Evolutionary conservation across 1,140 invertebrate species (phyloP), one percentile per base, ranked within the genome.

Genomic region (Steinernema feltiae): DNA sequence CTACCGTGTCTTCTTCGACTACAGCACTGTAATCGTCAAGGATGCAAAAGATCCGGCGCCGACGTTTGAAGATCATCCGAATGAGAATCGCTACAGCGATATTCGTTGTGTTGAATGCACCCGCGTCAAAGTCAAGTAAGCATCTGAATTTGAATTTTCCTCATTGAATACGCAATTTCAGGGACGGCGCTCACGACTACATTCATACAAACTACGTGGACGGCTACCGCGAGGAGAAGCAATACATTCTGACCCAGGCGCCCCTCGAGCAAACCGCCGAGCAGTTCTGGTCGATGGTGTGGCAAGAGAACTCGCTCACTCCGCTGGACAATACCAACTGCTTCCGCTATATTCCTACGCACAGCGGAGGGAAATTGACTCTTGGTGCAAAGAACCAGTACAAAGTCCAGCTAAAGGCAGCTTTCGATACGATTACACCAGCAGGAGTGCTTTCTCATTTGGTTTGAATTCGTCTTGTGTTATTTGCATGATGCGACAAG

Each of bases 141-240:
- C 32, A 29, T 27, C 18, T 2, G 1, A n/a, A 12, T 27, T 3
- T 63, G 2, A 27, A 15, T 63, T 63, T 63, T 3, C 24, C 15
- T 63, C 24, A n/a, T n/a, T n/a, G 7, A 31, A 18, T 29, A 0
- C 21, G 1, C 7, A 18, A 3, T 78, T 76, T 32, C 41, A 76
- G 75, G 32, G 76, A 77, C 27, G 76, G 74, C 1, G 30, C 35
- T 2, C 79, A 80, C 46, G 76, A 82, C 72, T 81, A 82, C 63
- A 75, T 81, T 12, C 81, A 81, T 27, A 76, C 80, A 18, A 81
- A 82, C 35, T 81, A 73, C 46, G 73, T 81, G n/a, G 80, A 81
- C 32, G 80, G 80, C 15, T 81, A 75, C 48, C 80, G 80, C 41
- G 79, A 81, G 76, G 17, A 30, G 18, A 70, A 74, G 3, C 81